Conservation (phyloP, 2,888 invertebrate species). For the Megastigmus dorsalis region DNA sequence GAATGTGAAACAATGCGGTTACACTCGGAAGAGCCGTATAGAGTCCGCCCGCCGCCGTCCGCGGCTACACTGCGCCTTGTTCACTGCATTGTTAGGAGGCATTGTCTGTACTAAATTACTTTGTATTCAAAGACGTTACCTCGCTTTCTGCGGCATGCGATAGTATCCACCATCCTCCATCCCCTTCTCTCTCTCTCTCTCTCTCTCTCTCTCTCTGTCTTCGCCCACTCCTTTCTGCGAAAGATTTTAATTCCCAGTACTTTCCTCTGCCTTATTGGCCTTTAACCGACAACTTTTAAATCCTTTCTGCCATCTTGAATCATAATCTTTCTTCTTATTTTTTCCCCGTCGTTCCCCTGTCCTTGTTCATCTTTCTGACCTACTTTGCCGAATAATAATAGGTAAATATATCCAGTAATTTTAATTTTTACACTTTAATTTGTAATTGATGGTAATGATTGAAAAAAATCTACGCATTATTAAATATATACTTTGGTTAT, state of each 20-base stretch:
- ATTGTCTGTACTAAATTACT: conserved; percentile 58
- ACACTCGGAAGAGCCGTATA: conserved; percentile 49
- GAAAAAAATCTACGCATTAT: too few species aligned
- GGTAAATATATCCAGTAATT: too few species aligned
- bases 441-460: too few species aligned
- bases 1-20: conserved; percentile 55
- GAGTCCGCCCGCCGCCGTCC: conserved; percentile 32
- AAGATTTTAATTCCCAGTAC: too few species aligned
- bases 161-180: background rate
- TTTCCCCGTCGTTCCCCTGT: background rate
- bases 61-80: too few species aligned
- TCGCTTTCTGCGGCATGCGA: conserved; percentile 3
- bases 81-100: conserved; percentile 55
- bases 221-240: background rate
- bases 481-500: too few species aligned
- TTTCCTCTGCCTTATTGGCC: too few species aligned
- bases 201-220: background rate
- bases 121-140: conserved; percentile 56
- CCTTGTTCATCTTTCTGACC: background rate
- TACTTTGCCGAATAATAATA: too few species aligned
- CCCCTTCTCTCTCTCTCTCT: background rate
- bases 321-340: background rate
- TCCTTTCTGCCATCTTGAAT: background rate
- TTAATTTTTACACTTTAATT: too few species aligned
- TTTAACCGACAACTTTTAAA: too few species aligned